Base-by-base conservation (phyloP, 2,888 invertebrate genomes). In the Drosophila greeni region DNA sequence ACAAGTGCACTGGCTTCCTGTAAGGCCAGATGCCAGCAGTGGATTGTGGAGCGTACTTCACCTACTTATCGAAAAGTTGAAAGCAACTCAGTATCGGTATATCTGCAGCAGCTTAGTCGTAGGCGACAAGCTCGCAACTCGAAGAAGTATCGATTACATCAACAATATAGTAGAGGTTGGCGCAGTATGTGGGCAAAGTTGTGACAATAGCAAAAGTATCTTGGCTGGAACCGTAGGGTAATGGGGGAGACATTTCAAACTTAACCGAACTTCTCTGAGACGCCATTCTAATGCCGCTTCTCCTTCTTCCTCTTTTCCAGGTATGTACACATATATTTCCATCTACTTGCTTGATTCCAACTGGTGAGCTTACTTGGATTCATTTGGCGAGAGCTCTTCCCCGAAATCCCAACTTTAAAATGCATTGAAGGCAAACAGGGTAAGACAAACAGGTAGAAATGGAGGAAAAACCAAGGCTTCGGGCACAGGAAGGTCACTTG, bases 381-480 rank as follows among this genome's bases (percentile, higher is more conserved):
- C 36, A n/a, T 42, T 20, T 11, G 56, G 29, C 23, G 47, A 48
- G 31, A 37, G 31, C 26, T 47, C 23, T 42, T 26, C 52, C 47
- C 20, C 55, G 65, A 43, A 53, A 40, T 43, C 33, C 57, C 48
- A 69, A 82, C 79, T 82, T 77, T 69, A 75, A 75, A 78, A 84
- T 78, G 84, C 76, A 84, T 82, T 69, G 71, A 84, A 84, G 70
- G 55, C 51, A 75, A 82, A 79, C 64, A 67, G 56, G 37, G 29
- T 60, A 73, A 70, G 55, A 42, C 40, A 57, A 71, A 42, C 58
- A 56, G 56, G 33, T 42, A 65, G 54, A 48, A 74, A 48, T 31
- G 34, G 54, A 12, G 45, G 47, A 56, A 39, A 40, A 61, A 45
- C 53, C 69, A 48, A 54, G 29, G 60, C 42, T 43, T 23, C 23